These are phyloP conservation scores for Triplophysa yarkandensis DNA, from an alignment of 2,797 vertebrate genomes.

Conservation along the genomic window DNA sequence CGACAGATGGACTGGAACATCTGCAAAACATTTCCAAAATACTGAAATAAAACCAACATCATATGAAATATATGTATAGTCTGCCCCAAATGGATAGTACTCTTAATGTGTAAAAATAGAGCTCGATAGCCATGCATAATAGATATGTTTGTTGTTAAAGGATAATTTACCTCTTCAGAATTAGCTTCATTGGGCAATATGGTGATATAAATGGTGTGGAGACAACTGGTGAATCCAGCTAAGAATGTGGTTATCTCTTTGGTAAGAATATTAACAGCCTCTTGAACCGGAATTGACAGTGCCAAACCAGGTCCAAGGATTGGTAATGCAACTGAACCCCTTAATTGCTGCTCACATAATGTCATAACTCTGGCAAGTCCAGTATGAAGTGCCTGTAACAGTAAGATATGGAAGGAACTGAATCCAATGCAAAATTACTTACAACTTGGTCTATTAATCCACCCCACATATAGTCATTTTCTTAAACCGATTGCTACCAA, in stretches of 20 bases:
- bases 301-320: constrained; percentile 64
- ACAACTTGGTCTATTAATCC: neutral
- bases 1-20: constrained; percentile 53
- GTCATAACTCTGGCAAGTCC: constrained; percentile 63
- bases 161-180: constrained; percentile 19
- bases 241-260: constrained; percentile 58
- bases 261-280: constrained; percentile 60
- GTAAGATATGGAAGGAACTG: neutral
- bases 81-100: no score
- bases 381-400: constrained; percentile 58
- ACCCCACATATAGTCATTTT: neutral
- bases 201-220: constrained; percentile 62
- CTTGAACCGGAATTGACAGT: constrained; percentile 51
- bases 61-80: no score
- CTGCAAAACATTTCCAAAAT: constrained; percentile 51
- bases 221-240: constrained; percentile 19
- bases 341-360: constrained; percentile 59
- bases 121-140: no score
- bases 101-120: no score
- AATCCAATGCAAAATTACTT: neutral
- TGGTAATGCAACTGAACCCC: constrained; percentile 64
- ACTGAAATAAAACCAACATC: no score
- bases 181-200: constrained; percentile 59
- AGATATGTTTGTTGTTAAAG: neutral
- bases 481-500: neutral